Percentiles rank a stretch among this genome's conserved stretches.
phyloP scores from a whole-genome alignment of 2,797 vertebrate genomes.

The Discoglossus pictus region DNA sequence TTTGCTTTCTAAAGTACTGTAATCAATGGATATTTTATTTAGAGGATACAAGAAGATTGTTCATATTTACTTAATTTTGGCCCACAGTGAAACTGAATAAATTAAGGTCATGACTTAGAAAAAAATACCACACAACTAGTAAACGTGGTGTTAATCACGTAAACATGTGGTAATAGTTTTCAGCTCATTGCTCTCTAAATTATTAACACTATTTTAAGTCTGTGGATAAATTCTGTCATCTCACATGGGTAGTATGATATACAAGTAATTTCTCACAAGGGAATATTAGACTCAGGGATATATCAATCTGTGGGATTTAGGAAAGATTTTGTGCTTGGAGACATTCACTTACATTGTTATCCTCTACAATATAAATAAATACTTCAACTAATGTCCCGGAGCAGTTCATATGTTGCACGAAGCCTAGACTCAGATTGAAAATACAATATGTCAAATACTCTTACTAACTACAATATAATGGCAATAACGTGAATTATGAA shows the following conservation, averaged over 20 bases:
- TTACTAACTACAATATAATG: too few species aligned
- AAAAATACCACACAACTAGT: not conserved
- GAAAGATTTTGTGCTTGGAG: not conserved
- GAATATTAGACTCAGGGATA: conserved; percentile 1
- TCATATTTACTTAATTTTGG: too few species aligned
- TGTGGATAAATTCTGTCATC: conserved; percentile 8
- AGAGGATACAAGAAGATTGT: too few species aligned
- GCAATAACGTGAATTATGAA: too few species aligned
- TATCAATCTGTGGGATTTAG: not conserved
- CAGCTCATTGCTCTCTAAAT: not conserved
- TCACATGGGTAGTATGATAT: conserved; percentile 9
- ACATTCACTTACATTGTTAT: not conserved
- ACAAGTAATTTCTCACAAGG: not conserved
- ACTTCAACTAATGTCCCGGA: not conserved
- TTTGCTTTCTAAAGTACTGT: too few species aligned
- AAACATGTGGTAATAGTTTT: not conserved
- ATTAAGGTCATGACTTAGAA: not conserved
- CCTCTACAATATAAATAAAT: conserved; percentile 12
- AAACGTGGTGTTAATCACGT: not conserved
- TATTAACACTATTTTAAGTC: not conserved
- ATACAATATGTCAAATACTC: too few species aligned
- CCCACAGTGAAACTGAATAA: too few species aligned
- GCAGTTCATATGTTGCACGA: conserved; percentile 3
- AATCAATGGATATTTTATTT: too few species aligned
- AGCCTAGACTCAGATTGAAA: too few species aligned